Evolutionary conservation across 2,113 vertebrate species (phyloP).

Genomic region (Nematolebias whitei): DNA sequence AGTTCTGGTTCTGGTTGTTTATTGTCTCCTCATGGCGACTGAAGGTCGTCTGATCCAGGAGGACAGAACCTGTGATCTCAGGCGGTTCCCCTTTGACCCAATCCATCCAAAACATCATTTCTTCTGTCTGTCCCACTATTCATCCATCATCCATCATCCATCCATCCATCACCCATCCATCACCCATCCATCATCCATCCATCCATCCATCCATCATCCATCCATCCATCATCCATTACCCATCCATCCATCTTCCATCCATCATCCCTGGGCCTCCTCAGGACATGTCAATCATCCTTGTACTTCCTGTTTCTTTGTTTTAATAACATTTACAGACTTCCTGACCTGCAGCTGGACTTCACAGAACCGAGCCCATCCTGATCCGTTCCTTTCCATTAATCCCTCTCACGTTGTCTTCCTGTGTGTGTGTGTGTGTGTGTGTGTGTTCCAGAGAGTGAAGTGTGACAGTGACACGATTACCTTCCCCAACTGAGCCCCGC

Average conservation of each 20-base stretch:
- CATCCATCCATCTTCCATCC: neutral
- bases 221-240: no score
- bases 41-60: no score
- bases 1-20: no score
- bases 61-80: no score
- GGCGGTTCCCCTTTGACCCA: neutral
- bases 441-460: slow-evolving; percentile 77
- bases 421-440: slow-evolving; percentile 1
- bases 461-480: slow-evolving; percentile 76
- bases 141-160: neutral
- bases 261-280: neutral
- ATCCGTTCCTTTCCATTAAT: slow-evolving; percentile 37
- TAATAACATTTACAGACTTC: slow-evolving; percentile 24
- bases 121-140: neutral
- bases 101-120: neutral
- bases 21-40: no score
- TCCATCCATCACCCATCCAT: neutral
- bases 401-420: slow-evolving; percentile 33
- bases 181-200: no score
- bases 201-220: neutral
- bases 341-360: slow-evolving; percentile 20
- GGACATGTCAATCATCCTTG: neutral
- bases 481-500: slow-evolving; percentile 29
- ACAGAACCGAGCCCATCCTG: neutral
- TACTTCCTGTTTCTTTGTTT: neutral